These are phyloP conservation scores for Drosophila pegasa DNA, from an alignment of 2,888 invertebrate species.

Conservation along the genomic window DNA sequence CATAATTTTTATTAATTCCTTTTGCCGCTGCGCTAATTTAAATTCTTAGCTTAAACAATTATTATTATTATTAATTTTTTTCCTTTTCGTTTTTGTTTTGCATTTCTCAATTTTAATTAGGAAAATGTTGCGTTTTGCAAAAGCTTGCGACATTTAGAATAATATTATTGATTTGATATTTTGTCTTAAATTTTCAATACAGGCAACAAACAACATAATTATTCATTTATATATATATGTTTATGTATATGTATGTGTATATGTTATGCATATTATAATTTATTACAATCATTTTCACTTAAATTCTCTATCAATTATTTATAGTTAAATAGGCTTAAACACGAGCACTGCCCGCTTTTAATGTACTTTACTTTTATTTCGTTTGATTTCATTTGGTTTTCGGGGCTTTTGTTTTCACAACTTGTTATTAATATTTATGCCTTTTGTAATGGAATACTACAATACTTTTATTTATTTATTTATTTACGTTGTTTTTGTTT, in stretches of 20 bases:
- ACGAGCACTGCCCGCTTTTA: slow-evolving; percentile 15
- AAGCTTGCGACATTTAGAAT: slow-evolving; percentile 51
- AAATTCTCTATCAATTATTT: slow-evolving; percentile 25
- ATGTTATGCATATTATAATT: slow-evolving; percentile 37
- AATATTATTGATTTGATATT: slow-evolving; percentile 59
- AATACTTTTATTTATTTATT: background rate
- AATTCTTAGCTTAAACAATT: slow-evolving; percentile 19
- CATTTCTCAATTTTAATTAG: slow-evolving; percentile 43
- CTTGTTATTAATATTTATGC: slow-evolving; percentile 28
- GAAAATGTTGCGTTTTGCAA: slow-evolving; percentile 49
- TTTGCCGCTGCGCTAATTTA: slow-evolving; percentile 11
- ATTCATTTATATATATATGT: slow-evolving; percentile 36
- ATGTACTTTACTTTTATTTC: slow-evolving; percentile 19
- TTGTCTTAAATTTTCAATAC: slow-evolving; percentile 53
- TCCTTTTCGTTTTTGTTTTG: background rate
- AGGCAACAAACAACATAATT: slow-evolving; percentile 74
- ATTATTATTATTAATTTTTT: background rate
- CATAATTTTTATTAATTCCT: background rate
- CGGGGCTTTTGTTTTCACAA: slow-evolving; percentile 25
- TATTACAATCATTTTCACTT: slow-evolving; percentile 41
- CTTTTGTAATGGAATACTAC: slow-evolving; percentile 17
- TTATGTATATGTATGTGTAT: slow-evolving; percentile 31
- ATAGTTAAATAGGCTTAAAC: slow-evolving; percentile 47
- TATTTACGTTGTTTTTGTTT: background rate
- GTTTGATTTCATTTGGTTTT: slow-evolving; percentile 17